These are phyloP conservation scores for Aptenodytes patagonicus DNA, from an alignment of 2,113 vertebrate species.

Conservation along the genomic window DNA sequence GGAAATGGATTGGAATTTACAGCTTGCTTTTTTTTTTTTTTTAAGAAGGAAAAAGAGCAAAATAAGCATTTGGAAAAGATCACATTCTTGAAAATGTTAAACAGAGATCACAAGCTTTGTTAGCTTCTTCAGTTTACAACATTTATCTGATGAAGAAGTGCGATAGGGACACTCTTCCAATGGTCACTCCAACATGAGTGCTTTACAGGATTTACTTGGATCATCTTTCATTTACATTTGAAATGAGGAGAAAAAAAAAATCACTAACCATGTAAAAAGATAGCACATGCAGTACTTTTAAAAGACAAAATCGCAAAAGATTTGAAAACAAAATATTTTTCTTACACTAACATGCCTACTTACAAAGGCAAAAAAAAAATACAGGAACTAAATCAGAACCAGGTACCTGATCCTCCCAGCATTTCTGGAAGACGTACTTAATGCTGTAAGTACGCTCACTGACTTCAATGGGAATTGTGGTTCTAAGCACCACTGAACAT, in stretches of 20 bases:
- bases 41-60: not conserved
- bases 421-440: not conserved
- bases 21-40: not conserved
- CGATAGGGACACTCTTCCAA: not conserved
- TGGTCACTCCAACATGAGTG: fast-evolving
- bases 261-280: not conserved
- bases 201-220: not conserved
- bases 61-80: not conserved
- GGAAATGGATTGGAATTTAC: not conserved
- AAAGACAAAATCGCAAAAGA: not conserved
- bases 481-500: not conserved
- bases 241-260: not conserved
- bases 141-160: not conserved
- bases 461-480: not conserved
- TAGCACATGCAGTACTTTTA: not conserved
- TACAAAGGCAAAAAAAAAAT: not conserved
- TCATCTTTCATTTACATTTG: not conserved
- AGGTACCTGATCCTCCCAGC: not conserved
- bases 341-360: not conserved
- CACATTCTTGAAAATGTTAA: not conserved
- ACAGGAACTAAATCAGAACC: not conserved
- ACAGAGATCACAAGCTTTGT: not conserved
- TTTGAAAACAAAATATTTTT: not conserved
- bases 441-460: not conserved
- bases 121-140: not conserved